phyloP scores from a whole-genome alignment of 2,113 vertebrate genomes.

The Archocentrus centrarchus region DNA sequence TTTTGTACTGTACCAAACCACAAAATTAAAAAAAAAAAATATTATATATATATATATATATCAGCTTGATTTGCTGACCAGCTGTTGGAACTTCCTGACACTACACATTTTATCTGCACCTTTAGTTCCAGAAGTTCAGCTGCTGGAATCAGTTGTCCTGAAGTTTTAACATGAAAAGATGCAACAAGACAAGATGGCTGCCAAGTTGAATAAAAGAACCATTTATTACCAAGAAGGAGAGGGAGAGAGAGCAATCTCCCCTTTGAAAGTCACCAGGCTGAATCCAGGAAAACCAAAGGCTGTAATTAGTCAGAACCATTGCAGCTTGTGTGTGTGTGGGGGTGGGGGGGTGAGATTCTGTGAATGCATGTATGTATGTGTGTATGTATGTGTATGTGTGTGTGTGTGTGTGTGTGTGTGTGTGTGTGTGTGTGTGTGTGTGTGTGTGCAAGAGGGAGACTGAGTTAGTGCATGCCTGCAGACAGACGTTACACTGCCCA shows the following conservation, averaged over 20 bases:
- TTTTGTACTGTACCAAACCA: background rate
- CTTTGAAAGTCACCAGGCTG: constrained; percentile 64
- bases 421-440: background rate
- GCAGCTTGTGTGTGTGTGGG: constrained; percentile 28
- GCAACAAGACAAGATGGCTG: constrained; percentile 64
- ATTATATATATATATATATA: background rate
- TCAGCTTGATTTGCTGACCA: background rate
- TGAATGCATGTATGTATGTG: constrained; percentile 8
- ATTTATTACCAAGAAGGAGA: constrained; percentile 50
- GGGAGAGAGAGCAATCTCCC: constrained; percentile 51
- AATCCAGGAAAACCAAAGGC: constrained; percentile 59
- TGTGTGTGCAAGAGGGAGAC: too few species aligned
- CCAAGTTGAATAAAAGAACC: constrained; percentile 64
- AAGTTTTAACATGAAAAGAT: constrained; percentile 25
- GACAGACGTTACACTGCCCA: too few species aligned
- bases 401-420: background rate
- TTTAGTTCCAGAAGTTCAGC: constrained; percentile 24
- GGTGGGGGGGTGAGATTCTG: background rate
- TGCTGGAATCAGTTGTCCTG: constrained; percentile 13
- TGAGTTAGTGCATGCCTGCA: too few species aligned
- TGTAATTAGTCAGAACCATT: constrained; percentile 70
- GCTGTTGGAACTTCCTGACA: background rate
- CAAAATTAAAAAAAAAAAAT: background rate
- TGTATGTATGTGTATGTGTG: background rate
- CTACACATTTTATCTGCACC: background rate